phyloP scores from a whole-genome alignment of 2,888 invertebrate species.

The Drosophila quasianomalipes region DNA sequence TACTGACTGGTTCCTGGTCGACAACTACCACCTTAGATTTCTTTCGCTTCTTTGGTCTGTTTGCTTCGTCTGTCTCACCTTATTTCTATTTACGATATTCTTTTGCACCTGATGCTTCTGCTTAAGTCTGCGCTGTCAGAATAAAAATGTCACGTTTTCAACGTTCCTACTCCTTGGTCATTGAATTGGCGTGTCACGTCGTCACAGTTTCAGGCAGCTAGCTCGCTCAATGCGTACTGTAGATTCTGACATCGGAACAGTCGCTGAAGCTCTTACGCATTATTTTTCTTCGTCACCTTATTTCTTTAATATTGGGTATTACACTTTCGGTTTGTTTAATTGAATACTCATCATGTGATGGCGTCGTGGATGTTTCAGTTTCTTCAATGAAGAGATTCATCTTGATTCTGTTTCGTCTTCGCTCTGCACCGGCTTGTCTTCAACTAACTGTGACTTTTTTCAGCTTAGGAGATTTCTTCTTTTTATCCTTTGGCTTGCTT shows the following conservation, averaged over 20 bases:
- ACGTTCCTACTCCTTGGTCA: conserved; percentile 77
- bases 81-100: no score
- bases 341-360: conserved; percentile 75
- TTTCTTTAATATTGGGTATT: conserved; percentile 50
- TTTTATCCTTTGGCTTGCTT: conserved; percentile 32
- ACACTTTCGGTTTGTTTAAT: conserved; percentile 68
- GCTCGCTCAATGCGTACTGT: conserved; percentile 78
- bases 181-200: no score
- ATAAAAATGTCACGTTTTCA: no score
- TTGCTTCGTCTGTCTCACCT: no score
- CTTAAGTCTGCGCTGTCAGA: no score
- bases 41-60: no score
- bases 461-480: conserved; percentile 80
- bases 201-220: conserved; percentile 84
- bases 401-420: conserved; percentile 50
- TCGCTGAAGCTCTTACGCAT: no score
- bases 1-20: conserved; percentile 66
- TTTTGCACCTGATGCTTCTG: no score
- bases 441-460: conserved; percentile 52
- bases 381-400: conserved; percentile 83
- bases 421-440: conserved; percentile 28
- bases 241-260: conserved; percentile 57
- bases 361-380: conserved; percentile 80
- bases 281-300: conserved; percentile 63
- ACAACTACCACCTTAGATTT: conserved; percentile 85